A percentile compares a stretch with the other conserved stretches of the same genome.
Evolutionary conservation across 2,888 invertebrate genomes (phyloP).

Genomic region (Stegana nigrithorax): DNA sequence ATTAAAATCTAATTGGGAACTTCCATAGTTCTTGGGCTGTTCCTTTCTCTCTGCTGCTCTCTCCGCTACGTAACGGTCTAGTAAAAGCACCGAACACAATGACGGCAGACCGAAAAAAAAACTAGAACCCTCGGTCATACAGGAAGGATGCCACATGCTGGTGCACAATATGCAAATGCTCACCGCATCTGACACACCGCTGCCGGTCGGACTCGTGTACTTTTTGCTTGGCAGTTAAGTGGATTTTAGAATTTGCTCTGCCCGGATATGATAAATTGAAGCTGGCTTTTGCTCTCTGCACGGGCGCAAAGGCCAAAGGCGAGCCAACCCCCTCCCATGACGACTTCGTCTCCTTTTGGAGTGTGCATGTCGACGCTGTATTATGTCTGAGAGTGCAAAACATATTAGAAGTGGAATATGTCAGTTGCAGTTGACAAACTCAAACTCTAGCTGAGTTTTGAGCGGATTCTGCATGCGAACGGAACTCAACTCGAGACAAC

Average conservation of each 20-base stretch:
- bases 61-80: not conserved
- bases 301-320: too few species aligned
- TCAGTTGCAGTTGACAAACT: constrained; percentile 52
- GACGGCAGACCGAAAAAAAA: not conserved
- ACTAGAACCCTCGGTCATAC: not conserved
- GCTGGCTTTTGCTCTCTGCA: constrained; percentile 24
- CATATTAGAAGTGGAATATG: constrained; percentile 49
- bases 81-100: not conserved
- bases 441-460: not conserved
- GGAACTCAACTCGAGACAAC: not conserved
- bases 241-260: constrained; percentile 45
- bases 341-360: too few species aligned
- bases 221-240: constrained; percentile 37
- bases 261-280: constrained; percentile 59
- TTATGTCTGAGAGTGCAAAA: constrained; percentile 5
- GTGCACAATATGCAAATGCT: not conserved
- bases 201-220: not conserved
- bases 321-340: too few species aligned
- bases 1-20: constrained; percentile 64
- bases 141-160: not conserved
- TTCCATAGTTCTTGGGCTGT: constrained; percentile 58
- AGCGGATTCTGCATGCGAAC: not conserved
- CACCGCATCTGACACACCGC: not conserved
- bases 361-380: not conserved
- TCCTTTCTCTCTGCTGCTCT: not conserved